Evolutionary conservation across 2,113 vertebrate species (phyloP).

Genomic region (Oreotragus oreotragus): DNA sequence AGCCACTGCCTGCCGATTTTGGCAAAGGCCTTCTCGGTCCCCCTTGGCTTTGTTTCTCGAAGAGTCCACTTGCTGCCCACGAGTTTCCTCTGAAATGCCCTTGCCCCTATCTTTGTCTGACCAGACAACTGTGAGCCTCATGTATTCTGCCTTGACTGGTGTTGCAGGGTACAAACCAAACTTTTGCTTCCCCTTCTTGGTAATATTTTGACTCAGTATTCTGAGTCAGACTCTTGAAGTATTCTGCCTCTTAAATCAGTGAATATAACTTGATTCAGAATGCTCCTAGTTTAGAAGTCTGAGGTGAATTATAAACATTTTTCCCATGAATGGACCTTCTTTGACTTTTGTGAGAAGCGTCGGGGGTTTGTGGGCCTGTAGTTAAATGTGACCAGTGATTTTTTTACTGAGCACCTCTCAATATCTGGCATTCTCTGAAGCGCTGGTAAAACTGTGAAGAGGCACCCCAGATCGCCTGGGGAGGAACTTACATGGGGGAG

Average conservation of each 20-base stretch:
- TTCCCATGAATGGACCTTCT: background rate
- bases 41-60: background rate
- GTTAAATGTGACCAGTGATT: background rate
- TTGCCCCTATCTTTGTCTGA: background rate
- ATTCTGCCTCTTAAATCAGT: background rate
- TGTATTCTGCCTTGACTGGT: background rate
- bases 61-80: background rate
- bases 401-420: background rate
- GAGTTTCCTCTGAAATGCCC: background rate
- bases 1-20: background rate
- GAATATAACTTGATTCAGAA: background rate
- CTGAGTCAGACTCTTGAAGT: background rate
- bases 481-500: background rate
- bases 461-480: background rate
- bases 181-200: background rate
- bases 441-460: background rate
- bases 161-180: background rate
- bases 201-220: background rate
- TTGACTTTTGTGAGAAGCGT: background rate
- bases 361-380: background rate
- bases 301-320: background rate
- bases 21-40: background rate
- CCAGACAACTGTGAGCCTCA: background rate
- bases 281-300: background rate
- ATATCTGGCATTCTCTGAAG: background rate